These are phyloP conservation scores for Timema podura DNA, from an alignment of 2,888 invertebrate genomes.

Conservation along the genomic window DNA sequence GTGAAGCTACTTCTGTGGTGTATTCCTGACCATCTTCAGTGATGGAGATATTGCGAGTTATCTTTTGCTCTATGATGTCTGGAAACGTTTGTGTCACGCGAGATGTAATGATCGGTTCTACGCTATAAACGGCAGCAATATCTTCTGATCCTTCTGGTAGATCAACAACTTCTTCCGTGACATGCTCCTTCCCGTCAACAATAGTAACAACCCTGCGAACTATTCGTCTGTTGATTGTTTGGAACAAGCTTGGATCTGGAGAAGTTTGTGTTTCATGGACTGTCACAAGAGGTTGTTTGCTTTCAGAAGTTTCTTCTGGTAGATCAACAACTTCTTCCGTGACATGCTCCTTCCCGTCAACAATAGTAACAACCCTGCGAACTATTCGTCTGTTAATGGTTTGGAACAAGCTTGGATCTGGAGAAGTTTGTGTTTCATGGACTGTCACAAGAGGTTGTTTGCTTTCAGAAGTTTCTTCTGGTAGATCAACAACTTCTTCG, in stretches of 20 bases:
- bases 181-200: conserved; percentile 44
- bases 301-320: background rate
- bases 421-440: conserved; percentile 5
- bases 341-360: background rate
- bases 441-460: background rate
- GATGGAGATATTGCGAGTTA: too few relatives aligned
- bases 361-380: background rate
- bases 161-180: conserved; percentile 77
- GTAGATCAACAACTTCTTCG: conserved; percentile 80
- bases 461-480: conserved; percentile 39
- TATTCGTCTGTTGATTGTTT: background rate
- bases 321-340: conserved; percentile 4
- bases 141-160: too few relatives aligned
- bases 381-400: background rate
- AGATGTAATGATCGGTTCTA: too few relatives aligned
- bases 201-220: background rate
- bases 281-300: background rate
- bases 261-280: background rate
- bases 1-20: too few relatives aligned
- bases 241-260: conserved; percentile 37
- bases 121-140: too few relatives aligned
- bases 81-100: too few relatives aligned
- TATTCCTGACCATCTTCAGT: too few relatives aligned
- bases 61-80: too few relatives aligned
- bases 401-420: conserved; percentile 37